Evolutionary conservation across 2,113 vertebrate species (phyloP).

Genomic region (Plecotus auritus): DNA sequence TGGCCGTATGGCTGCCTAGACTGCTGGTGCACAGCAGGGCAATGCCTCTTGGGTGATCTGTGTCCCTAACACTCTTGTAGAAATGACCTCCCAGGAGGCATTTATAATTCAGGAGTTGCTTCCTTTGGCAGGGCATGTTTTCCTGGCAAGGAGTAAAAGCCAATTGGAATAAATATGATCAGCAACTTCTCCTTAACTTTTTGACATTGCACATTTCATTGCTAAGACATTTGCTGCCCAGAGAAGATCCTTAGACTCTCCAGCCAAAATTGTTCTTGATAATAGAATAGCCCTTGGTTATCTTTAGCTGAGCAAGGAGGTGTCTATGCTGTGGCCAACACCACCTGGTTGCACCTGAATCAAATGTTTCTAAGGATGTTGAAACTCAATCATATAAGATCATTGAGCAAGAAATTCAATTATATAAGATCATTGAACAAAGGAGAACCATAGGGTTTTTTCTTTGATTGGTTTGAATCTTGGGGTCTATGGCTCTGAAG

Average conservation of each 20-base stretch:
- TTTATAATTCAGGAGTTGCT: background rate
- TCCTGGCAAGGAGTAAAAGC: background rate
- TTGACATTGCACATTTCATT: background rate
- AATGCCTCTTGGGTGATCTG: background rate
- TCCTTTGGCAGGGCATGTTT: background rate
- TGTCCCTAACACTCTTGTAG: background rate
- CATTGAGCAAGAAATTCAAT: background rate
- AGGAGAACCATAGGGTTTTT: background rate
- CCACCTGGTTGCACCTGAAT: background rate
- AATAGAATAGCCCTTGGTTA: background rate
- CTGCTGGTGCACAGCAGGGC: background rate
- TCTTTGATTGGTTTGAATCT: background rate
- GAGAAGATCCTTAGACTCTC: background rate
- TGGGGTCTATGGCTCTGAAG: background rate
- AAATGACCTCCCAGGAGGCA: background rate
- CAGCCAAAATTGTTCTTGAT: background rate
- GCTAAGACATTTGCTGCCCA: background rate
- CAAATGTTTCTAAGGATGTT: background rate
- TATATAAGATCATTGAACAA: background rate
- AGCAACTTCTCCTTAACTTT: background rate
- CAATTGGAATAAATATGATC: background rate
- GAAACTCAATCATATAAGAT: background rate
- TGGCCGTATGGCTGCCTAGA: background rate
- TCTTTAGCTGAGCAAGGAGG: background rate
- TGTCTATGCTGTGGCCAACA: background rate